Base-by-base conservation (phyloP, 2,113 vertebrate genomes). In the Dicentrarchus labrax region DNA sequence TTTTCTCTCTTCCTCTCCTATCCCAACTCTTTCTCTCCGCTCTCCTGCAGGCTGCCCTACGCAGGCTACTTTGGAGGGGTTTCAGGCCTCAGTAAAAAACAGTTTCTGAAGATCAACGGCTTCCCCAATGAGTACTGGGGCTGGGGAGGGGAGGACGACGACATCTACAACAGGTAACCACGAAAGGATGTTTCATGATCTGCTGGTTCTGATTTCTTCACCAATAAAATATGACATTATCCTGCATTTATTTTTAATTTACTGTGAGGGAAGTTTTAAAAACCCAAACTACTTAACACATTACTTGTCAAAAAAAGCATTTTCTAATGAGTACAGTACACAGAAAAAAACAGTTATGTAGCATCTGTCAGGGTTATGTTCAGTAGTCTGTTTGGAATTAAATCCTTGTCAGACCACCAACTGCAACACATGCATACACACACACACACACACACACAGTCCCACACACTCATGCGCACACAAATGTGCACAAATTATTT, bases 101-200 rank as follows among this genome's bases (percentile, higher is more conserved):
- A 99, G 94, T 99, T 99, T 86, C 94, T 99, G 93, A 99, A 97
- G 95, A 99, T 99, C 93, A 99, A 99, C 5, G 98, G 98, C 91
- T 99, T 99, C 92, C 98, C 98, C 76, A 99, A 99, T 0, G 98
- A 99, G 86, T 99, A 99, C 94, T 99, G 98, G 98, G 98, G 98
- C 90, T 99, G 98, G 98, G 98, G 98, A 89, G 98, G 98, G 30
- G 98, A 99, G 91, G 98, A 99, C 2, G 98, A 99, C 11, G 98
- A 99, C 95, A 99, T 99, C 91, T 99, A 99, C 93, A 99, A 99
- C 96, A 96, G 98, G 98, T 99, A 90, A 93, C 91, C 8, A 6
- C 30, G 43, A 10, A 69, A 21, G 2, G 12, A 22, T 4, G 4
- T 0, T 13, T 2, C 47, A 24, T 8, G 16, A 77, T n/a, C 30